phyloP scores from a whole-genome alignment of 2,113 vertebrate genomes.

The Reinhardtius hippoglossoides region DNA sequence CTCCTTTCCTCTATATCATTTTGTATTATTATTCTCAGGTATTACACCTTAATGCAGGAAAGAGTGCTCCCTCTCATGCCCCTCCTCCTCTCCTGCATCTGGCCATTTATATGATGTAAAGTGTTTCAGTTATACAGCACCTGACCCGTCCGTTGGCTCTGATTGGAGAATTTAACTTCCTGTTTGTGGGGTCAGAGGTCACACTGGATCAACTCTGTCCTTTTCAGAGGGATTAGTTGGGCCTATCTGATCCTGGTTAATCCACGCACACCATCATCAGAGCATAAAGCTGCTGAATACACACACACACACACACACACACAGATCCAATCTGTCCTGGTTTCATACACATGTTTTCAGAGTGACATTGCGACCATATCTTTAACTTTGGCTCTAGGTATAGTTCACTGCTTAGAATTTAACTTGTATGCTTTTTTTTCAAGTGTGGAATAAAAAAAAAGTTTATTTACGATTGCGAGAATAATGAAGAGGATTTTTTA shows the following conservation, averaged over 20 bases:
- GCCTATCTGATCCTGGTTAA: slow-evolving; percentile 70
- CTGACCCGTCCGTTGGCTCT: slow-evolving; percentile 7
- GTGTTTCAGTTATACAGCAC: neutral
- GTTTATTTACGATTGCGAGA: too few species aligned
- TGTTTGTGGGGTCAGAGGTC: slow-evolving; percentile 63
- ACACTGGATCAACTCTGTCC: slow-evolving; percentile 49
- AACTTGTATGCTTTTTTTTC: neutral
- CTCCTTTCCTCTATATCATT: too few species aligned
- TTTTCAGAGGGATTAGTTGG: slow-evolving; percentile 63
- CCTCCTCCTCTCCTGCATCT: neutral
- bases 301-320: neutral
- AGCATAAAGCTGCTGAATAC: slow-evolving; percentile 39
- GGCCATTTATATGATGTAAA: neutral
- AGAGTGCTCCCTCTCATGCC: neutral
- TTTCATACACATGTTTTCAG: slow-evolving; percentile 38
- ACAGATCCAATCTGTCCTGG: slow-evolving; percentile 32
- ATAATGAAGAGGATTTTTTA: too few species aligned
- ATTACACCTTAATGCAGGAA: too few species aligned
- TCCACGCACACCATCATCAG: slow-evolving; percentile 54
- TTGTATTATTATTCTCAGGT: too few species aligned
- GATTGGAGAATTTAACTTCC: slow-evolving; percentile 55
- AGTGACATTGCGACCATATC: neutral
- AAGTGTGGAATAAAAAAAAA: too few species aligned
- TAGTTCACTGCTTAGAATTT: neutral
- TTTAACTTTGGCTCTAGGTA: neutral